Conservation (phyloP, 1,140 invertebrate genomes). For the Drosophila equinoxialis region DNA sequence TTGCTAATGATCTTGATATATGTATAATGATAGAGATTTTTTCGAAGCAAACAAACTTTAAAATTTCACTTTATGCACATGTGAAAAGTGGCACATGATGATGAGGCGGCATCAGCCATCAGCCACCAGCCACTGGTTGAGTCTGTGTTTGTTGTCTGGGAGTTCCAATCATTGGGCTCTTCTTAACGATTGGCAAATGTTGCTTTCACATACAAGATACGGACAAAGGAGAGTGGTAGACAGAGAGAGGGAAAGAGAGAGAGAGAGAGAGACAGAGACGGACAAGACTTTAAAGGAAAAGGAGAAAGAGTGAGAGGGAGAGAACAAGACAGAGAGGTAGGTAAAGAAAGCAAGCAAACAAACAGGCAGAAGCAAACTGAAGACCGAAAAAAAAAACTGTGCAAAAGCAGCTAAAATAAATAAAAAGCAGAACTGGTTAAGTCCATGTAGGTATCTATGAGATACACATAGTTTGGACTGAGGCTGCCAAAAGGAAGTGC, state of each 20-base stretch:
- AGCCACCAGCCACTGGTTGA: conserved; percentile 38
- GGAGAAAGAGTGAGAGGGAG: conserved; percentile 14
- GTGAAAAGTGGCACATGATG: conserved; percentile 78
- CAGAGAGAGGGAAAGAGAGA: neutral
- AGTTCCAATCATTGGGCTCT: conserved; percentile 74
- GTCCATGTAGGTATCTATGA: conserved; percentile 53
- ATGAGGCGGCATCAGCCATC: conserved; percentile 52
- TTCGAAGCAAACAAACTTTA: conserved; percentile 24
- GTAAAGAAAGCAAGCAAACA: conserved; percentile 44
- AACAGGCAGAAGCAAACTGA: conserved; percentile 32
- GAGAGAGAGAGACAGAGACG: conserved; percentile 30
- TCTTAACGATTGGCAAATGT: conserved; percentile 70
- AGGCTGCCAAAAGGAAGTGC: conserved; percentile 6
- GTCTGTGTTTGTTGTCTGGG: conserved; percentile 23
- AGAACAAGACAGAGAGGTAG: conserved; percentile 8
- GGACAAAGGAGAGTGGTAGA: conserved; percentile 9
- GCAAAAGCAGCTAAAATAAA: conserved; percentile 72
- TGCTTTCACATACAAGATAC: conserved; percentile 53
- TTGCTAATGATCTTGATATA: conserved; percentile 32
- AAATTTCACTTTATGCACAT: conserved; percentile 78
- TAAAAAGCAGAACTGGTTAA: conserved; percentile 71
- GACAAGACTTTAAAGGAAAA: neutral
- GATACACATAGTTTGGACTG: conserved; percentile 40
- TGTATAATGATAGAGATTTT: conserved; percentile 51
- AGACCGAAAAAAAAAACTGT: conserved; percentile 42